Evolutionary conservation across 2,888 invertebrate genomes (phyloP), one percentile per base, ranked within the genome.

Genomic region (Orthosia gracilis): DNA sequence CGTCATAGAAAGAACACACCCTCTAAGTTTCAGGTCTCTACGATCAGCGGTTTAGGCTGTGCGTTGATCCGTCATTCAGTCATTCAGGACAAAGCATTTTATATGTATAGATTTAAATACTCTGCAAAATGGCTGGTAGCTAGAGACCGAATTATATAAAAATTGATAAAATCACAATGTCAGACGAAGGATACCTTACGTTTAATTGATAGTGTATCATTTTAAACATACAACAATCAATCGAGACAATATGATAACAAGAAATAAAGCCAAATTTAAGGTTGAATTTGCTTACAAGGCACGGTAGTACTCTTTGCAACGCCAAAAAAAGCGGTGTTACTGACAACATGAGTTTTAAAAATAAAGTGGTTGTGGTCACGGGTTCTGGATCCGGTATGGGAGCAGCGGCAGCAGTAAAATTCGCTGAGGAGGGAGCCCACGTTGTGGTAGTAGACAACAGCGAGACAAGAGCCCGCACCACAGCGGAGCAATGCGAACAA

Each of bases 281-380:
- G 21, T 40, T 9, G 3, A 49, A n/a, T n/a, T 3, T 2, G 40
- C 49, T n/a, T 18, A 47, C 0, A n/a, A 0, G 7, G 23, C 49
- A 50, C 7, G 4, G 2, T 23, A 71, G 57, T 71, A 17, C 3
- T 23, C 23, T 40, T 72, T 58, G 40, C 23, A 40, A 13, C n/a
- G 57, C 40, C 11, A 58, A 72, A n/a, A 9, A 12, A 23, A 50
- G 1, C 18, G 18, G 71, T 47, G 12, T 21, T 17, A 40, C 4
- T 40, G 17, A 21, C 18, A 69, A 70, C 3, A 70, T 70, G 71
- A 89, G 88, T 86, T 75, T 75, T 50, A 76, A 47, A 26, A 67
- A 59, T 61, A 76, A 76, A 76, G 76, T 75, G 47, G 54, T 23
- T 0, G 12, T 76, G 2, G 47, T 79, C 2, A 70, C 79, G 4